Conservation (phyloP, 2,888 invertebrate genomes). For the Poecilobothrus nobilitatus region DNA sequence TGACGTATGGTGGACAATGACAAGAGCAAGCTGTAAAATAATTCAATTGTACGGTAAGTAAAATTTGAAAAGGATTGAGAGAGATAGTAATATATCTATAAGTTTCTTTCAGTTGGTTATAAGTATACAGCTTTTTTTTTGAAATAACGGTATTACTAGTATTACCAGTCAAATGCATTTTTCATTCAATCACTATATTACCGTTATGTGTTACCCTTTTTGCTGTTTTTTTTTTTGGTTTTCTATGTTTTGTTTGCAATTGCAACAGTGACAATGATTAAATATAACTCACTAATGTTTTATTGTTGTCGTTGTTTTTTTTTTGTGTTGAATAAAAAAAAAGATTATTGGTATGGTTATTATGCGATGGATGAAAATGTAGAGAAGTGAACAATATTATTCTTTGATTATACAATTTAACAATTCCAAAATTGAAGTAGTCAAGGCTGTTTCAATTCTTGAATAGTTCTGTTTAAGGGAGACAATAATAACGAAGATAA, state of each 20-base stretch:
- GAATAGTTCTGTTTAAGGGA: too few species aligned
- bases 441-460: too few species aligned
- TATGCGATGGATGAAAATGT: too few species aligned
- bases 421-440: too few species aligned
- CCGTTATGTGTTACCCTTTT: background rate
- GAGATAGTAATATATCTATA: background rate
- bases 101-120: background rate
- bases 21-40: background rate
- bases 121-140: background rate
- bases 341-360: too few species aligned
- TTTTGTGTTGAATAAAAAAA: too few species aligned
- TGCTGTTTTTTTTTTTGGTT: background rate
- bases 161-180: background rate
- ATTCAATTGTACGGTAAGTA: background rate
- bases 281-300: too few species aligned
- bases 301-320: too few species aligned
- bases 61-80: background rate
- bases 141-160: background rate
- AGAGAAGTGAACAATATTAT: too few species aligned
- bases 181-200: background rate
- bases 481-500: background rate
- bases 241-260: background rate
- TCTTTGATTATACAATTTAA: too few species aligned
- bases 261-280: background rate
- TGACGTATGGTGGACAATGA: constrained; percentile 2